Evolutionary conservation across 2,888 invertebrate species (phyloP).

Genomic region (Neocrepidodera transversa): DNA sequence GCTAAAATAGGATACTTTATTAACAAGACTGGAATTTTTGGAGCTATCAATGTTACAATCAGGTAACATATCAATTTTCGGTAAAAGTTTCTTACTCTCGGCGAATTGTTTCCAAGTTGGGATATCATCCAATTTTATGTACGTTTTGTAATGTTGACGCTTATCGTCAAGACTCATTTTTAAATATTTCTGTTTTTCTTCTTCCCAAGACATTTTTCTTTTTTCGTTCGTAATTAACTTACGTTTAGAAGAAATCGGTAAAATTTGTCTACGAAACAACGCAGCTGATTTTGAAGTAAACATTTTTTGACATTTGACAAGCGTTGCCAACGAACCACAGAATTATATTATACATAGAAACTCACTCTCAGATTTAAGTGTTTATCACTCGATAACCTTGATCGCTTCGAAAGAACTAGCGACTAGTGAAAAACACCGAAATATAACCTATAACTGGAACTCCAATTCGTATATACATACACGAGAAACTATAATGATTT

Average conservation of each 20-base stretch:
- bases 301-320: constrained; percentile 29
- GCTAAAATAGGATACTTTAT: constrained; percentile 72
- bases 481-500: too few relatives aligned
- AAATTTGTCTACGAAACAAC: background rate
- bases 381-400: too few relatives aligned
- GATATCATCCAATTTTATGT: constrained; percentile 61
- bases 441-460: too few relatives aligned
- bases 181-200: constrained; percentile 64
- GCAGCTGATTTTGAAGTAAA: constrained; percentile 20
- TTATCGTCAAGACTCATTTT: constrained; percentile 65
- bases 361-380: too few relatives aligned
- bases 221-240: background rate
- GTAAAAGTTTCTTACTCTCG: constrained; percentile 51
- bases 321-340: too few relatives aligned
- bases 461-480: too few relatives aligned
- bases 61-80: constrained; percentile 51
- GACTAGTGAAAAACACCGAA: too few relatives aligned
- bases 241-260: background rate
- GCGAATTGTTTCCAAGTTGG: constrained; percentile 67
- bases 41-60: constrained; percentile 58
- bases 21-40: constrained; percentile 61
- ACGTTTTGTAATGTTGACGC: constrained; percentile 62
- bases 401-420: too few relatives aligned
- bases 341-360: too few relatives aligned
- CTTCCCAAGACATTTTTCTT: constrained; percentile 63